Evolutionary conservation across 2,797 vertebrate species (phyloP).

Genomic region (Lemur catta): DNA sequence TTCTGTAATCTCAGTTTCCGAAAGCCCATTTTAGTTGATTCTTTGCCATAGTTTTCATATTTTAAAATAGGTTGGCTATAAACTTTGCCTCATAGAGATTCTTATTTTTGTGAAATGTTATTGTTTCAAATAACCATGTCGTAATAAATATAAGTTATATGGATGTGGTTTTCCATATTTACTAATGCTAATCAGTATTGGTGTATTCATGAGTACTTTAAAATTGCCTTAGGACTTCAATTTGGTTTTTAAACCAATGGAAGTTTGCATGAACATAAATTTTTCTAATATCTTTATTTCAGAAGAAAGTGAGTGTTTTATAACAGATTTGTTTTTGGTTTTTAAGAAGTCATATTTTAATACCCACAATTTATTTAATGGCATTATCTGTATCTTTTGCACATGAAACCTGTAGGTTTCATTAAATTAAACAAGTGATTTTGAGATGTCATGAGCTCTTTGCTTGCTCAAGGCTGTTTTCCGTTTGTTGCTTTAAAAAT

Average conservation of each 20-base stretch:
- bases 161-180: constrained; percentile 31
- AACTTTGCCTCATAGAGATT: constrained; percentile 38
- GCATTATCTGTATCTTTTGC: neutral
- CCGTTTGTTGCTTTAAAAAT: constrained; percentile 37
- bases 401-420: neutral
- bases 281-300: constrained; percentile 2
- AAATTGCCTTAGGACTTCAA: neutral
- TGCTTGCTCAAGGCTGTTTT: constrained; percentile 38
- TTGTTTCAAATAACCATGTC: constrained; percentile 45
- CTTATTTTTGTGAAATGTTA: constrained; percentile 47
- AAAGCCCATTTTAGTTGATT: constrained; percentile 28
- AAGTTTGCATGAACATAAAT: neutral
- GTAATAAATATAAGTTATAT: constrained; percentile 27
- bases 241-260: constrained; percentile 13
- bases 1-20: constrained; percentile 53
- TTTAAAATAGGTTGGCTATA: constrained; percentile 46
- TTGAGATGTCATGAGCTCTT: constrained; percentile 5
- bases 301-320: constrained; percentile 18
- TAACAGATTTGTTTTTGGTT: neutral
- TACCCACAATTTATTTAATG: neutral
- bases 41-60: constrained; percentile 44
- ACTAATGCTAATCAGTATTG: constrained; percentile 36
- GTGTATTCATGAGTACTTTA: constrained; percentile 3
- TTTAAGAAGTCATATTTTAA: neutral
- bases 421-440: neutral